Evolutionary conservation across 1,140 invertebrate genomes (phyloP).

Genomic region (Lucilia sericata): DNA sequence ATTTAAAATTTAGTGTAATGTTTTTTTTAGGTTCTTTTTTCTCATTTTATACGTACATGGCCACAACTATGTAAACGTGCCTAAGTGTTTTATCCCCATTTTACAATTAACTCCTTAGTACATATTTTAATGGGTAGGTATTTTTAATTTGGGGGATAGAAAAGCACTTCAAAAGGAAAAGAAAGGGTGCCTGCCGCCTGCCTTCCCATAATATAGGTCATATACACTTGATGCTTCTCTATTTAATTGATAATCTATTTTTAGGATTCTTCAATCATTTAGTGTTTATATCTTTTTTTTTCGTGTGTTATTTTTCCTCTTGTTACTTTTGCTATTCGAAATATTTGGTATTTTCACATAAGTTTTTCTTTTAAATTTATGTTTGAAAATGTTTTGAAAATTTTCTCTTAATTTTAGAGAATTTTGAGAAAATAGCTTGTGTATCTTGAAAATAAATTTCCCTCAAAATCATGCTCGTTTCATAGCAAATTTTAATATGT

Average conservation of each 20-base stretch:
- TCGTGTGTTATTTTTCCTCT: background rate
- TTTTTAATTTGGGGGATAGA: background rate
- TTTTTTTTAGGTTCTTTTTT: background rate
- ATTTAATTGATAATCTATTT: slow-evolving; percentile 22
- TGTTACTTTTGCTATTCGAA: background rate
- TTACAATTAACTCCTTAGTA: slow-evolving; percentile 19
- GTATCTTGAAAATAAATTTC: background rate
- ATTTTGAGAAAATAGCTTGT: background rate
- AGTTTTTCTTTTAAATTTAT: background rate
- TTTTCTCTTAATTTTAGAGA: background rate
- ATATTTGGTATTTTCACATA: background rate
- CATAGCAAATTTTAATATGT: no score
- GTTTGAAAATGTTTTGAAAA: background rate
- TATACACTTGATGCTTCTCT: slow-evolving; percentile 18
- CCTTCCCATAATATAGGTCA: slow-evolving; percentile 23
- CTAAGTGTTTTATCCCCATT: background rate
- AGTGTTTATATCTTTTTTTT: slow-evolving; percentile 2
- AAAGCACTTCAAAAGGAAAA: background rate
- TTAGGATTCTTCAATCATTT: background rate
- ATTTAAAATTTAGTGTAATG: background rate
- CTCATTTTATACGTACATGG: background rate
- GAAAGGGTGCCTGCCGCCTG: background rate
- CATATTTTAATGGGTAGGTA: background rate
- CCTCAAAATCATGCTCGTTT: no score
- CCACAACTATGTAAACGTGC: background rate